Percentiles rank a stretch among this genome's conserved stretches.
These are phyloP conservation scores for Bolborhynchus lineola DNA, from an alignment of 2,113 vertebrate species.

Conservation along the genomic window DNA sequence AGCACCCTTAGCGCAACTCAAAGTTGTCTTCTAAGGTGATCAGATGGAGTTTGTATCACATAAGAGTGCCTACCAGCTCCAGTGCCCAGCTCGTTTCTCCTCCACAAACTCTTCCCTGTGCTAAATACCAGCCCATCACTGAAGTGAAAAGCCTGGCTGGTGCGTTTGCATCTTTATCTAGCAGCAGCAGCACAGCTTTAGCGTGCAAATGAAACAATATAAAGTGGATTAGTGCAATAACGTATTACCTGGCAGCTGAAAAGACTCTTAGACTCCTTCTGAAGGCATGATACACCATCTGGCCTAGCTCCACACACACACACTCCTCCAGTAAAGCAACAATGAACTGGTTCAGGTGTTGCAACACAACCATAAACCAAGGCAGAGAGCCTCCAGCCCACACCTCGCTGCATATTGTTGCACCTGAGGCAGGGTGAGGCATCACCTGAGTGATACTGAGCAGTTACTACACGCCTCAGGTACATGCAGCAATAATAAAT, in stretches of 20 bases:
- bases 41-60: accelerated
- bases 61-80: accelerated
- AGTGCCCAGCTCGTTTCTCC: neutral
- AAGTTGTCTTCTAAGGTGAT: neutral
- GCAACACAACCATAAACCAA: neutral
- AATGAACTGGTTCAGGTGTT: neutral
- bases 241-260: neutral
- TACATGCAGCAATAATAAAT: neutral
- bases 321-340: neutral
- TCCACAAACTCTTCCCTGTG: neutral
- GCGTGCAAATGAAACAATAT: neutral
- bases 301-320: neutral
- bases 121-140: neutral
- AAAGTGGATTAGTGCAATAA: neutral
- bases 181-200: neutral
- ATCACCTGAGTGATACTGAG: neutral
- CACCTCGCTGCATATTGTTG: neutral
- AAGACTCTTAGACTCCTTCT: neutral
- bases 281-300: neutral
- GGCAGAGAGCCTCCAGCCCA: neutral
- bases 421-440: neutral
- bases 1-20: neutral
- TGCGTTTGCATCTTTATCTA: neutral
- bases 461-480: neutral
- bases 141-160: neutral